Base-by-base conservation (phyloP, 2,797 vertebrate species). In the Pangasius djambal region DNA sequence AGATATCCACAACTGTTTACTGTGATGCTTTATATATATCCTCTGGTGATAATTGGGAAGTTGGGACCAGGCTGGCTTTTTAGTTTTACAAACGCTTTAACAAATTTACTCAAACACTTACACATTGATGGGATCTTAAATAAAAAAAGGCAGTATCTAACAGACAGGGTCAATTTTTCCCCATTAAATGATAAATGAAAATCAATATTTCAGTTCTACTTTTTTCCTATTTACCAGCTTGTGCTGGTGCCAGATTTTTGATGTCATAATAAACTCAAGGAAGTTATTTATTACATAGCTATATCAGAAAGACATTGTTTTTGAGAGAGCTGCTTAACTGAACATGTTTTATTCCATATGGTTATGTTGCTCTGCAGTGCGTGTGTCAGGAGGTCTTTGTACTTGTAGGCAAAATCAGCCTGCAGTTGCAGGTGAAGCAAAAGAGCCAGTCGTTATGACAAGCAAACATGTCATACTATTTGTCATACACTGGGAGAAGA, bases 401-500 rank as follows among this genome's bases (percentile, higher is more conserved):
- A 37, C 67, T 55, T 89, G 86, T 85, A 85, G 85, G 89, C 67
- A 81, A 89, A 86, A 88, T 61, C 82, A 74, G 87, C 50, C 87
- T 88, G 85, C 85, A 77, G 86, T 81, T 86, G 84, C 79, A 88
- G 82, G 87, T 70, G 70, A 85, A 89, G 89, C 79, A 85, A 34
- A 89, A 91, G 88, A 86, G 83, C 77, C 87, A 85, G 87, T 88
- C 86, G 65, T 83, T 91, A 82, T 86, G 90, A 93, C 91, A 92
- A 89, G 89, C 89, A 89, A 89, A 91, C 82, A 85, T 92, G 92
- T 91, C 91, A 90, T 85, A 88, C 81, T 92, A 90, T 94, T 92
- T 92, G 91, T 93, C 91, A 91, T 88, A 91, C 88, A 92, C 79
- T 86, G 87, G 37, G 22, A 55, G 86, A 90, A 91, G 91, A 92